These are phyloP conservation scores for Calcarius ornatus DNA, from an alignment of 2,113 vertebrate genomes.

Conservation along the genomic window DNA sequence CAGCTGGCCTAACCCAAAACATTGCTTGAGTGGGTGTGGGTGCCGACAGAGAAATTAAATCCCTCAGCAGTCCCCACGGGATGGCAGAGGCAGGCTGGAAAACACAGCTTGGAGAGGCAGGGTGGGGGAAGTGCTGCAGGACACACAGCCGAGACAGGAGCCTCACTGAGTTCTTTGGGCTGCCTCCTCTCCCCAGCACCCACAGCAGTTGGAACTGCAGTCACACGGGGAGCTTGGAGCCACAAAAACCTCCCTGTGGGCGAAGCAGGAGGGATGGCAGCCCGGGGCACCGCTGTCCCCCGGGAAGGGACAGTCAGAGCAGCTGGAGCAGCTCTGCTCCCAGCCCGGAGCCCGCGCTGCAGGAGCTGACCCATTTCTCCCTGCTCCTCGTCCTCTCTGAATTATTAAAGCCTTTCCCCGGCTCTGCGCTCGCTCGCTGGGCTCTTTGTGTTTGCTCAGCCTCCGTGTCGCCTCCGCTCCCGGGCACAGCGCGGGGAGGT, in stretches of 20 bases:
- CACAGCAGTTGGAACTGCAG: neutral
- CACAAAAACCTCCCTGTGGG: neutral
- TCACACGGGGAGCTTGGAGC: accelerated
- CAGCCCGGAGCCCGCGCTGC: accelerated
- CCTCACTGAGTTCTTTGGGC: accelerated
- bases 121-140: neutral
- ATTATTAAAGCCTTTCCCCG: constrained; percentile 28
- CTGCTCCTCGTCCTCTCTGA: neutral
- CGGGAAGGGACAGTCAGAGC: accelerated
- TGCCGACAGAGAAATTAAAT: constrained; percentile 9
- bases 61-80: neutral
- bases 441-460: constrained; percentile 23
- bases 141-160: neutral
- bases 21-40: constrained; percentile 58
- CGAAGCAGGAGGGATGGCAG: neutral
- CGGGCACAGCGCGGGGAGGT: neutral
- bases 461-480: neutral
- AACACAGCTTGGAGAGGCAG: neutral
- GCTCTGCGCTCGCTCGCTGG: neutral
- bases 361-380: neutral
- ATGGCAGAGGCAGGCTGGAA: neutral
- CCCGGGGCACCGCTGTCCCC: accelerated
- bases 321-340: neutral
- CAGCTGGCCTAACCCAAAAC: constrained; percentile 12
- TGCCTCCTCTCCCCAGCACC: neutral